phyloP scores from a whole-genome alignment of 2,888 invertebrate species.

The Noctuana brunneofusca region DNA sequence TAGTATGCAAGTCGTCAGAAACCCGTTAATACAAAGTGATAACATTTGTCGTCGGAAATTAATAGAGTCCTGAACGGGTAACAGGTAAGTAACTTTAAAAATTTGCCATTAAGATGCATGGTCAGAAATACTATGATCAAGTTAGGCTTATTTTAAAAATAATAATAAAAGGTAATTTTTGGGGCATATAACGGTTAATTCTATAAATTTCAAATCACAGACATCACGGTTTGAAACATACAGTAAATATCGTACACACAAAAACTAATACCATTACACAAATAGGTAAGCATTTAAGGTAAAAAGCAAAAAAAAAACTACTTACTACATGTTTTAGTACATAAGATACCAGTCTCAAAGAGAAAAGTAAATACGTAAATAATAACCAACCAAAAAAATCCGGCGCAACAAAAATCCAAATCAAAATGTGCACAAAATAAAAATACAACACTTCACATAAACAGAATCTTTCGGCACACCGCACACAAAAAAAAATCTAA shows the following conservation, averaged over 20 bases:
- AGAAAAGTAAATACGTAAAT: conserved; percentile 50
- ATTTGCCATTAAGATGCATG: neutral
- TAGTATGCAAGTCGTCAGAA: conserved; percentile 53
- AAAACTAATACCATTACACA: neutral
- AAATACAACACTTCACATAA: conserved; percentile 74
- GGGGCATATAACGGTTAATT: neutral
- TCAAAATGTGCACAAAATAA: conserved; percentile 77
- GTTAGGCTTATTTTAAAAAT: neutral
- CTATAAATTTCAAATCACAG: neutral
- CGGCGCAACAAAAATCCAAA: conserved; percentile 79
- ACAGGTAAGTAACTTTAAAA: conserved; percentile 34
- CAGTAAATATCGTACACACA: neutral
- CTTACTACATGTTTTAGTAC: conserved; percentile 28
- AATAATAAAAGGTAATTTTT: neutral
- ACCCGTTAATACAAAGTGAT: conserved; percentile 52
- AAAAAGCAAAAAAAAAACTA: conserved; percentile 35
- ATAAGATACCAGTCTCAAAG: conserved; percentile 29
- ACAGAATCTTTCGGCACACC: conserved; percentile 70
- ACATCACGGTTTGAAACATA: neutral
- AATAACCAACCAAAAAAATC: conserved; percentile 78
- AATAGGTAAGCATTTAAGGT: conserved; percentile 4
- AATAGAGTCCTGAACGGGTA: conserved; percentile 45
- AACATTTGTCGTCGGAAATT: conserved; percentile 51
- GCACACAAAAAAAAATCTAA: conserved; percentile 69
- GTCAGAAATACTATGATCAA: neutral